Evolutionary conservation across 1,140 invertebrate genomes (phyloP), one percentile per base, ranked within the genome.

Genomic region (Acromyrmex heyeri): DNA sequence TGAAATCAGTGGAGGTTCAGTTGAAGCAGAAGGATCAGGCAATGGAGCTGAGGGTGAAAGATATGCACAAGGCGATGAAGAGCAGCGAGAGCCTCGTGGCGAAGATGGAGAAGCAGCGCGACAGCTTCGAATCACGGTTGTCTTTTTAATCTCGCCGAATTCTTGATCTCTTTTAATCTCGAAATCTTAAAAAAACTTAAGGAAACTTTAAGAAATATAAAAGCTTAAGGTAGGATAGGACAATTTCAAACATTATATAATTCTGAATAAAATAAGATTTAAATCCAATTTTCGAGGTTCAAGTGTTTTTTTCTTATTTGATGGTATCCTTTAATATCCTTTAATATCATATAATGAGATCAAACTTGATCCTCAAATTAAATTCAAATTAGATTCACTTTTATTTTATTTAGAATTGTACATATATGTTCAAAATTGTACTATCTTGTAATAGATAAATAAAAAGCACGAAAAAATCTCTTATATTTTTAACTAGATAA

Each of bases 41-140:
- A 1, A 76, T 86, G 7, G 92, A 94, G 30, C 21, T 65, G 18
- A 88, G 73, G 6, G 14, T 86, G 10, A 92, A 91, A 48, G 94
- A 94, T 0, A 69, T 93, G 87, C 87, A 92, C 30, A 94, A 92
- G 38, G 55, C 77, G 21, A 57, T 93, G 27, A 94, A 92, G 72
- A 91, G 38, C 18, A 86, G 88, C 50, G 91, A 94, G 24, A 65
- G 14, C 6, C 59, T 89, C 3, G 48, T 93, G 16, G 30, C 34
- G 0, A 92, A 92, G 73, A 75, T 92, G 48, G 94, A 95, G 38
- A 92, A 90, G 75, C 94, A 94, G 24, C 89, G 91, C 10, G 90
- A 93, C 55, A 90, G 34, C 24, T 86, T 92, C 3, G 91, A 94
- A 64, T 64, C 87, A 79, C 88, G 90, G 94, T 95, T 86, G 53